Base-by-base conservation (phyloP, 2,888 invertebrate species). In the Aphrophora alni region DNA sequence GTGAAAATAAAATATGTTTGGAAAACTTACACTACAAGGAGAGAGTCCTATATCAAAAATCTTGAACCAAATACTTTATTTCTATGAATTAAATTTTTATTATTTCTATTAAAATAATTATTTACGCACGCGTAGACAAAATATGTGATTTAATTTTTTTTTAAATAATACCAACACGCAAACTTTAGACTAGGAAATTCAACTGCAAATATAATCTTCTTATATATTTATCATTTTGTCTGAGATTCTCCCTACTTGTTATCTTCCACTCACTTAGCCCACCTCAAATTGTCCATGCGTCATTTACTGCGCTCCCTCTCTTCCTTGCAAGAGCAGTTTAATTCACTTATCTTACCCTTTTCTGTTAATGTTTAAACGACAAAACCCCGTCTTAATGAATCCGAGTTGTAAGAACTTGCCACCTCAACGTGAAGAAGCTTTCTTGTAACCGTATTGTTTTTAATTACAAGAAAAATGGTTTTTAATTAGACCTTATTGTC, bases 261-360 rank as follows among this genome's bases (percentile, higher is more conserved):
- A 59, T 59, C 59, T 59, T 59, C 59, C 59, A 59, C 59, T 59
- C 59, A 59, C 59, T 59, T 59, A 59, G 59, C 59, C 59, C 59
- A 59, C 59, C 59, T 59, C 59, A 59, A 59, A 59, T 59, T 59
- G 59, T 59, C 59, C 59, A 59, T 59, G 59, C 59, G 59, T 59
- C 59, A 59, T 59, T 59, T 59, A 59, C 59, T 14, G 1, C 59
- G 59, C 59, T 59, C 59, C 59, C 59, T 59, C 21, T 59, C 10
- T 21, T 8, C 59, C 17, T 10, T 21, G 21, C 21, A 59, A 14
- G 7, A 4, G 21, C 59, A 21, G 59, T 59, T 59, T 59, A 59
- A 59, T 59, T 59, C 59, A 59, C 59, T 59, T 59, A 59, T 59
- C 59, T 59, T 59, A 59, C 59, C 59, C 59, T 59, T 59, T 59